These are phyloP conservation scores for Drosophila arawakana DNA, from an alignment of 1,140 invertebrate genomes.

Conservation along the genomic window DNA sequence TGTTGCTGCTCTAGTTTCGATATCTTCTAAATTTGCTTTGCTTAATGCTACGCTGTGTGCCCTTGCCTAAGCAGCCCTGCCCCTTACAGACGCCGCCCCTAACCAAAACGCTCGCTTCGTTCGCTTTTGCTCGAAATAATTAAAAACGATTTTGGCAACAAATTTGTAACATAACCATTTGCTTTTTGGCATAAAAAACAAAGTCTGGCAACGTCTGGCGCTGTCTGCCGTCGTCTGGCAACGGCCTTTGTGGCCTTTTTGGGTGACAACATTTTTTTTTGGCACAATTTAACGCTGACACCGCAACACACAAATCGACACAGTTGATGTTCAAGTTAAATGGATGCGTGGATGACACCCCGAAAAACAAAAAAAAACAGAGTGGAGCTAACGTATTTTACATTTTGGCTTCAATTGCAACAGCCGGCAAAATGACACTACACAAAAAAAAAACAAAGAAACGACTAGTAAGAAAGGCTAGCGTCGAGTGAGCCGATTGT, in stretches of 20 bases:
- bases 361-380: neutral
- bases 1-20: slow-evolving; percentile 30
- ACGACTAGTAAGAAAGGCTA: too few species aligned
- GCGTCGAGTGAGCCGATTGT: too few species aligned
- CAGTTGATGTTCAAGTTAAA: slow-evolving; percentile 24
- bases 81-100: neutral
- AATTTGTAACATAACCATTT: slow-evolving; percentile 67
- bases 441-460: neutral
- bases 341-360: slow-evolving; percentile 27
- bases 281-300: slow-evolving; percentile 74
- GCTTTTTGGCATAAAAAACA: slow-evolving; percentile 48
- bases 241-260: slow-evolving; percentile 40
- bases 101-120: neutral
- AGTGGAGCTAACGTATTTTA: neutral
- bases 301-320: slow-evolving; percentile 42
- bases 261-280: slow-evolving; percentile 65
- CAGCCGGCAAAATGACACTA: slow-evolving; percentile 49
- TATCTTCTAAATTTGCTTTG: slow-evolving; percentile 23
- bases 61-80: slow-evolving; percentile 20
- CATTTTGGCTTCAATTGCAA: slow-evolving; percentile 68
- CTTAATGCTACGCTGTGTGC: slow-evolving; percentile 25
- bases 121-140: slow-evolving; percentile 64
- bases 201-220: slow-evolving; percentile 13
- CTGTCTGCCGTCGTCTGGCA: slow-evolving; percentile 4
- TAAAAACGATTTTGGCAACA: slow-evolving; percentile 62